Conservation (phyloP, 23 tunicate species). For the Halocynthia roretzi region DNA sequence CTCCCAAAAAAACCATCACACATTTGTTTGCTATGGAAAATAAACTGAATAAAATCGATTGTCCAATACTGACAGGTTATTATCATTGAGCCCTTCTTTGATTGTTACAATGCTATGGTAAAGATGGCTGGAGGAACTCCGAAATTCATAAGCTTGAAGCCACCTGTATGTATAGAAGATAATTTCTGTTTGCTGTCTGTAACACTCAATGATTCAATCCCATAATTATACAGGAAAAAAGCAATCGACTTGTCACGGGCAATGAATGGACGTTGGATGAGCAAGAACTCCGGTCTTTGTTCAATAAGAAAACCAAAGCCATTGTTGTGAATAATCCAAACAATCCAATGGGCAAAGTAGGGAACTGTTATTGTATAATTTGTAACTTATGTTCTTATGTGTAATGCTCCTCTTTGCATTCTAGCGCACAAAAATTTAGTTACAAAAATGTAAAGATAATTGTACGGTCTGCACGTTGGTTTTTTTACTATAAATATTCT, state of each 20-base stretch:
- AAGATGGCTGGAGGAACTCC: conserved; percentile 78
- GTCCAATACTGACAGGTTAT: conserved; percentile 40
- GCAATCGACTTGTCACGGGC: too few species aligned
- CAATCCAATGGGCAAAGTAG: conserved; percentile 94
- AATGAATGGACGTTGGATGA: conserved; percentile 54
- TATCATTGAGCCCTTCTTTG: conserved; percentile 96
- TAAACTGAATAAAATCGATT: too few species aligned
- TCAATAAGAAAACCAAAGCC: conserved; percentile 85
- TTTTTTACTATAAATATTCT: too few species aligned
- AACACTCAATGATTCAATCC: too few species aligned
- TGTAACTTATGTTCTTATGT: neutral
- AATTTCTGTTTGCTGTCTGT: neutral
- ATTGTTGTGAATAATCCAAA: conserved; percentile 91
- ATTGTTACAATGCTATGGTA: conserved; percentile 97
- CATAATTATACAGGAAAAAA: too few species aligned
- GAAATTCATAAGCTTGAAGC: conserved; percentile 64
- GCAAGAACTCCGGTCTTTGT: conserved; percentile 53
- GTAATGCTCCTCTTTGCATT: neutral
- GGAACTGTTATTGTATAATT: too few species aligned
- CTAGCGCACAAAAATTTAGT: too few species aligned
- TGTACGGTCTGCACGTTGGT: too few species aligned
- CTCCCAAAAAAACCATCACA: too few species aligned
- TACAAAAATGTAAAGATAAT: too few species aligned
- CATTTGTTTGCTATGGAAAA: too few species aligned
- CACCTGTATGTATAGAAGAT: conserved; percentile 13